Conservation (phyloP, 2,113 vertebrate genomes). For the Fulmarus glacialis region DNA sequence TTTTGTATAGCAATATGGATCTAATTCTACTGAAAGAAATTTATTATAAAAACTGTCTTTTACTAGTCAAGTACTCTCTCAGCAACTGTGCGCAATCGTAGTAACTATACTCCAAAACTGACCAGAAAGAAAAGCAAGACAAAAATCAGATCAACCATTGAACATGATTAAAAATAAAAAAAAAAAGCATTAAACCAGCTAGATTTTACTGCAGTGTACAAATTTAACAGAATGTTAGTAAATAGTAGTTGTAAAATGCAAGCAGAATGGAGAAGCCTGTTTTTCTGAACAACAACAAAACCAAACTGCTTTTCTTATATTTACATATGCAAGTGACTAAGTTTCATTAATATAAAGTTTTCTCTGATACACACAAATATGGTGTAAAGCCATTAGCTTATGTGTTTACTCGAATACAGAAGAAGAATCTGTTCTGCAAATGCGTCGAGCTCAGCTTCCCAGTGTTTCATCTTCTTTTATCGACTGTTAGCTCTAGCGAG, state of each 20-base stretch:
- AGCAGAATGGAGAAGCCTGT: background rate
- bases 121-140: background rate
- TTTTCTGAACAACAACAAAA: background rate
- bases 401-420: background rate
- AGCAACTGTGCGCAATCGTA: fast-evolving
- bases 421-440: background rate
- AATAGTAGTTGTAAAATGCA: background rate
- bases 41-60: background rate
- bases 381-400: background rate
- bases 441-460: background rate
- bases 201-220: background rate
- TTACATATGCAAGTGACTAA: background rate
- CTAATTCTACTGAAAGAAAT: background rate
- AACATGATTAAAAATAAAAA: background rate
- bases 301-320: background rate
- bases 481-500: background rate
- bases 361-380: background rate
- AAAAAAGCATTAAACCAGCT: background rate
- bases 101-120: background rate
- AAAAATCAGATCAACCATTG: background rate
- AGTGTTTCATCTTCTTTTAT: background rate
- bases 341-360: background rate
- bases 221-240: background rate
- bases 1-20: background rate
- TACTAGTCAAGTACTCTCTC: background rate